Base-by-base conservation (phyloP, 2,113 vertebrate genomes). In the Oxygymnocypris stewartii region DNA sequence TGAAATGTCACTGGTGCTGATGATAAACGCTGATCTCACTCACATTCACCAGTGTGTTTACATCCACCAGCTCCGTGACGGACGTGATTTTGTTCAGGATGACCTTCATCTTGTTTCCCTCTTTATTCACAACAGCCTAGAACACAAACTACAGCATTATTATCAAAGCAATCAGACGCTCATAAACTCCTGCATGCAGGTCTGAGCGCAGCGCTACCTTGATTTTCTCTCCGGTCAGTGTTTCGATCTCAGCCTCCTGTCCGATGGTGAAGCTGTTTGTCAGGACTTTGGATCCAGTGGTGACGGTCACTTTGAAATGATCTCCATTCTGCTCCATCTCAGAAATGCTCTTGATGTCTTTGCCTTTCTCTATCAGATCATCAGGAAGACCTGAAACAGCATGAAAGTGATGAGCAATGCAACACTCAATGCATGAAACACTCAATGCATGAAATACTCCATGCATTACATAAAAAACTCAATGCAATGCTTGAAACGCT, bases 241-340 rank as follows among this genome's bases (percentile, higher is more conserved):
- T 42, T 59, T 96, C 92, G 0, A 98, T 0, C 6, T 98, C 97
- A 0, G 92, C 57, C 90, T 99, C 97, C 89, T 97, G 89, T 0
- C 97, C 98, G 0, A 97, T 2, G 7, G 91, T 96, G 92, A 99
- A 99, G 51, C 91, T 85, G 0, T 96, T 96, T 0, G 82, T 79
- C 0, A 96, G 0, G 40, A 96, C 95, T 85, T 95, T 96, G 31
- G 92, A 0, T 6, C 97, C 97, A 0, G 94, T 92, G 2, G 95
- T 97, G 71, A 96, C 44, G 0, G 91, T 96, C 65, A 97, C 0
- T 79, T 95, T 97, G 91, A 98, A 97, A 57, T 94, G 89, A 1
- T 98, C 94, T 1, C 97, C 97, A 0, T 91, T 93, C 87, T 98
- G 95, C 80, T 95, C 95, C 0, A 98, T 96, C 88, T 98, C 96